Conservation (phyloP, 1,140 invertebrate genomes). For the Samia ricini region DNA sequence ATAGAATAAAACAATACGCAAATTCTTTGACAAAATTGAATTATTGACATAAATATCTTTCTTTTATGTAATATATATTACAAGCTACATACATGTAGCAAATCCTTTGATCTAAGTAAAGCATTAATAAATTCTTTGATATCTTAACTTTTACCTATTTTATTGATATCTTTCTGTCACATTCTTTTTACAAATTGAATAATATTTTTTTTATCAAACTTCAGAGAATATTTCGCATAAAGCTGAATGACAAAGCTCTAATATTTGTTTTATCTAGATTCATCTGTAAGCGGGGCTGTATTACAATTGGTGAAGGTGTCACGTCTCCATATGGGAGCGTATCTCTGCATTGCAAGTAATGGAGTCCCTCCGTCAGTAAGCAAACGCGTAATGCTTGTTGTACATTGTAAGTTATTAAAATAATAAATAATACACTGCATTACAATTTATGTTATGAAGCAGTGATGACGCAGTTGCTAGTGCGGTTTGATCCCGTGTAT, state of each 20-base stretch:
- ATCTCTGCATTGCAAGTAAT: constrained; percentile 92
- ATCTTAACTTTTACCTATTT: not conserved
- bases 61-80: not conserved
- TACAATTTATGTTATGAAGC: no score
- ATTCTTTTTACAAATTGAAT: not conserved
- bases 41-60: not conserved
- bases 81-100: no score
- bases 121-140: not conserved
- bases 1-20: not conserved
- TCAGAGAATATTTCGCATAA: not conserved
- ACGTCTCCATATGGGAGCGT: constrained; percentile 93
- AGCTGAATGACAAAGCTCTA: no score
- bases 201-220: not conserved
- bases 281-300: constrained; percentile 85
- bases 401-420: constrained; percentile 87
- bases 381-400: constrained; percentile 91
- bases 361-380: constrained; percentile 92
- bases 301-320: constrained; percentile 90
- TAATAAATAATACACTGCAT: no score
- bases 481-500: no score
- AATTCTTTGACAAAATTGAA: not conserved
- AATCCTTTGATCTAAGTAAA: not conserved
- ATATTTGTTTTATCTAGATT: constrained; percentile 65
- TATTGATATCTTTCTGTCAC: not conserved
- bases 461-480: no score